These are phyloP conservation scores for Pyrgilauda ruficollis DNA, from an alignment of 2,113 vertebrate genomes.

Conservation along the genomic window DNA sequence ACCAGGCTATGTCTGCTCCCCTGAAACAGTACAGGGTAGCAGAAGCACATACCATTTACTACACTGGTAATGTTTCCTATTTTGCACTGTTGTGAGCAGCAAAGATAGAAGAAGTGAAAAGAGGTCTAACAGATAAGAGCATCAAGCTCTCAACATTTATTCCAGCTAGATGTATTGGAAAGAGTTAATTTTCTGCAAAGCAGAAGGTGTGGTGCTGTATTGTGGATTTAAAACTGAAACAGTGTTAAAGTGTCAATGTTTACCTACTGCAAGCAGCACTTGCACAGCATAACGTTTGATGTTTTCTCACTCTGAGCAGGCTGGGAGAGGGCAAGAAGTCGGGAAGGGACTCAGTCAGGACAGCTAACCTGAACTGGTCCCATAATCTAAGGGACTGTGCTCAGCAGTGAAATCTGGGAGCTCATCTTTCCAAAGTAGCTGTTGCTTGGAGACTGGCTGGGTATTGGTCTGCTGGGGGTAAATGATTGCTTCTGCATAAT, in stretches of 20 bases:
- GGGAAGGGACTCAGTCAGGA: background rate
- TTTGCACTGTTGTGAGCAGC: background rate
- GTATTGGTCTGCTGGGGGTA: background rate
- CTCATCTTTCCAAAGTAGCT: background rate
- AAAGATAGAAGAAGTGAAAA: background rate
- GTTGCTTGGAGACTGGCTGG: background rate
- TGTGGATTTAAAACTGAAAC: background rate
- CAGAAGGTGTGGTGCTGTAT: background rate
- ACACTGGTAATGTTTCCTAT: background rate
- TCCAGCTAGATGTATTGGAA: background rate
- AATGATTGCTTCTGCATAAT: background rate
- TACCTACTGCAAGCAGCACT: background rate
- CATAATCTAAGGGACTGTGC: accelerated
- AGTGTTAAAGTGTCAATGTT: background rate
- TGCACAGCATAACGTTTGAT: background rate
- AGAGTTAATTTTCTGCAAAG: background rate
- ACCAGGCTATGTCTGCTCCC: background rate
- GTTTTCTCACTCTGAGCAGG: background rate
- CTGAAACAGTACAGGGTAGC: background rate
- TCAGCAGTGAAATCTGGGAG: background rate
- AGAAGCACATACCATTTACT: background rate
- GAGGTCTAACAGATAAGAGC: background rate
- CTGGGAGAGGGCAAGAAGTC: background rate
- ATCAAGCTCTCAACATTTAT: background rate
- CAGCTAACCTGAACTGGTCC: background rate